Evolutionary conservation across 2,888 invertebrate species (phyloP), one percentile per base, ranked within the genome.

Genomic region (Sarcophaga carnaria): DNA sequence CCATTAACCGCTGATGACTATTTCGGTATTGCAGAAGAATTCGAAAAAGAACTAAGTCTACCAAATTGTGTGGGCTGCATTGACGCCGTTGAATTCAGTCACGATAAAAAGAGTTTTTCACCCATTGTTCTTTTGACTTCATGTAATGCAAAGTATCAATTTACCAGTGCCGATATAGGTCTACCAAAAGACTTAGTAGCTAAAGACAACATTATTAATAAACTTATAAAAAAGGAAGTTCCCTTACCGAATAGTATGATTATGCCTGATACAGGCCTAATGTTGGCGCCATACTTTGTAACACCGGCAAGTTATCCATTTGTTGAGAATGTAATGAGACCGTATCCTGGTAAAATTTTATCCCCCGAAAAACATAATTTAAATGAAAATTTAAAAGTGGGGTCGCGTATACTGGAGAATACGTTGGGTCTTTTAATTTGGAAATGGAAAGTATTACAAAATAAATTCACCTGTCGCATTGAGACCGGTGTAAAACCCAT

Each of bases 361-460:
- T 81, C 75, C 0, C 75, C 81, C 8, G 80, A 87, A 81, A 87
- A 83, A 59, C 74, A 81, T 4, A 78, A 64, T 12, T 76, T 84
- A 11, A 87, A 87, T 84, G 83, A 81, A 27, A 60, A 75, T 22
- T n/a, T 87, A 27, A 80, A 83, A 45, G 70, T 49, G 2, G 80
- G 78, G 12, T 45, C 78, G 1, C 74, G 66, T n/a, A 70, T 75
- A 2, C n/a, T 79, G 5, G 84, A 87, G 66, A 87, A 87, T 60
- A 66, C 87, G 6, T 75, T 87, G 22, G 87, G 87, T 0, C 37
- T 87, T 37, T 75, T 81, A 45, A 66, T 87, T 22, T 84, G 78
- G 81, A 84, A 81, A 71, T 87, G 87, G 87, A 87, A 87, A 64
- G 87, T 87, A 1, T 59, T 87, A 27, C 87, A 84, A 72, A 87